Evolutionary conservation across 2,888 invertebrate genomes (phyloP).

Genomic region (Thereva nobilitata): DNA sequence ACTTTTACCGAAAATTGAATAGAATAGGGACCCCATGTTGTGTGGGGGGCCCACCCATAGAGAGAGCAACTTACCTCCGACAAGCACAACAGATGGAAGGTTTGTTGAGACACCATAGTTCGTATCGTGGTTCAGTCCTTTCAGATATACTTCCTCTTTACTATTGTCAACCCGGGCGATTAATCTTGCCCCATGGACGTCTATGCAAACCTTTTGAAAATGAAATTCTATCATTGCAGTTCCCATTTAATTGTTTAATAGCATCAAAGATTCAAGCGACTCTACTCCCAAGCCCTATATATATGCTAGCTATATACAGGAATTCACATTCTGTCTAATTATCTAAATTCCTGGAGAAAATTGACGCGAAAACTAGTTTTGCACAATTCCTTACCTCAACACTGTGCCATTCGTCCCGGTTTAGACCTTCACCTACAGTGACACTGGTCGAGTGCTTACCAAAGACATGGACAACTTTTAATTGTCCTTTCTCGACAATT

Average conservation of each 20-base stretch:
- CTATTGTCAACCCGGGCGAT: slow-evolving; percentile 85
- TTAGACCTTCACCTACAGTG: slow-evolving; percentile 84
- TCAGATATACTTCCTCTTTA: slow-evolving; percentile 78
- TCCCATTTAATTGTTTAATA: background rate
- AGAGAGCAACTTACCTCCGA: slow-evolving; percentile 70
- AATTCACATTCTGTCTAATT: background rate
- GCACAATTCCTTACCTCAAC: slow-evolving; percentile 66
- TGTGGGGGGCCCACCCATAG: background rate
- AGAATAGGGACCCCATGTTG: background rate
- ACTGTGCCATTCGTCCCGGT: slow-evolving; percentile 88
- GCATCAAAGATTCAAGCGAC: background rate
- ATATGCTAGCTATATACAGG: background rate
- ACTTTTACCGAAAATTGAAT: slow-evolving; percentile 8
- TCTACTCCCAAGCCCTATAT: background rate
- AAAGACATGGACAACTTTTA: slow-evolving; percentile 90
- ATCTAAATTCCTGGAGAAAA: no score
- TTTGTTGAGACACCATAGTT: slow-evolving; percentile 87
- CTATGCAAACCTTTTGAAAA: slow-evolving; percentile 68
- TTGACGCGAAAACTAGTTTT: no score
- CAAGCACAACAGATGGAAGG: slow-evolving; percentile 82
- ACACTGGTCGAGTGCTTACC: slow-evolving; percentile 82
- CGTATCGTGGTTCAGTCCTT: slow-evolving; percentile 80
- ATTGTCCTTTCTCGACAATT: slow-evolving; percentile 87
- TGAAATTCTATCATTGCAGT: background rate
- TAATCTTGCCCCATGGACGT: slow-evolving; percentile 82